A percentile compares a stretch with the other conserved stretches of the same genome.
phyloP scores from a whole-genome alignment of 2,888 invertebrate species.

The Macrosiphum euphorbiae region DNA sequence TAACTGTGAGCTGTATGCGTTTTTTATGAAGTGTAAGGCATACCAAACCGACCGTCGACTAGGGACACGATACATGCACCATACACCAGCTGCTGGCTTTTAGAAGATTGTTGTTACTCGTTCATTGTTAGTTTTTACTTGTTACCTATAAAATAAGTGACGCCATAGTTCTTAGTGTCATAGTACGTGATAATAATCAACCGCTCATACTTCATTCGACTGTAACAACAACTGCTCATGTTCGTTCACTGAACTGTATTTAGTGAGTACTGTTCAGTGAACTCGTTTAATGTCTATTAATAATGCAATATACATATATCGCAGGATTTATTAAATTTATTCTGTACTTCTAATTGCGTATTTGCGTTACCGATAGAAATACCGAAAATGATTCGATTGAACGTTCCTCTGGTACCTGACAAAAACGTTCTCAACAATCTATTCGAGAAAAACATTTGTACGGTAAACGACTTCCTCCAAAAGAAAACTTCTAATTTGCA shows the following conservation, averaged over 20 bases:
- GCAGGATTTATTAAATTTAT: neutral
- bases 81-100: no score
- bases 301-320: neutral
- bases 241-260: neutral
- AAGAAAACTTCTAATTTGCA: slow-evolving; percentile 74
- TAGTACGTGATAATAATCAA: no score
- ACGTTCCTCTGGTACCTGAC: slow-evolving; percentile 67
- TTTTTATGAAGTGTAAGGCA: no score
- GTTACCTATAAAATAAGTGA: no score
- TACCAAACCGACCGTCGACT: no score
- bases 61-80: no score
- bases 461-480: slow-evolving; percentile 75
- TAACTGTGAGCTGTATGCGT: no score
- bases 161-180: no score
- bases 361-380: neutral
- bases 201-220: no score
- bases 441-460: slow-evolving; percentile 73
- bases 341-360: neutral
- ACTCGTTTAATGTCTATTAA: neutral
- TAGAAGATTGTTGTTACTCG: no score
- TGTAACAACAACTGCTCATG: neutral
- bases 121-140: no score
- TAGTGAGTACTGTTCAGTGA: no score
- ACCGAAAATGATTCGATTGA: slow-evolving; percentile 45
- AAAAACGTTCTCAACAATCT: slow-evolving; percentile 72